A percentile compares a stretch with the other conserved stretches of the same genome.
Evolutionary conservation across 64 coral and sea anemone species (phyloP).

Genomic region (Montipora capricornis): DNA sequence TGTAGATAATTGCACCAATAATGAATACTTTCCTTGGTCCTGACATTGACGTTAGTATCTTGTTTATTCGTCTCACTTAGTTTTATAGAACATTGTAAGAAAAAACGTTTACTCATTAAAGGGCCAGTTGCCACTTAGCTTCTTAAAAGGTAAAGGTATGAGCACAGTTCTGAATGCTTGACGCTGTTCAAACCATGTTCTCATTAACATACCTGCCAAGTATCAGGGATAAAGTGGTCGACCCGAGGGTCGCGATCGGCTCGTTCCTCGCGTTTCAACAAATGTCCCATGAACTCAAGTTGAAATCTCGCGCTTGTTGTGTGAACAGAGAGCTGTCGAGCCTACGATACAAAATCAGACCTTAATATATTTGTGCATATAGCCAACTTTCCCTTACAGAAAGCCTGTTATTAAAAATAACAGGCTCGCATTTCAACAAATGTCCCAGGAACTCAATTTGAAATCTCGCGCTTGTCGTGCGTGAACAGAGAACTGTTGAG

Average conservation of each 20-base stretch:
- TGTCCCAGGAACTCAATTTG: conserved; percentile 78
- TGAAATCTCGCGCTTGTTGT: conserved; percentile 80
- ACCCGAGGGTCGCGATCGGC: conserved; percentile 71
- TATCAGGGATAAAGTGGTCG: conserved; percentile 84
- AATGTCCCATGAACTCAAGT: conserved; percentile 74
- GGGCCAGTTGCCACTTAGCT: too few species aligned
- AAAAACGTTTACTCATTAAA: too few species aligned
- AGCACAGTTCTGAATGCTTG: too few species aligned
- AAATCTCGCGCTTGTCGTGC: conserved; percentile 70
- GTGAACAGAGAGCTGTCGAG: conserved; percentile 15
- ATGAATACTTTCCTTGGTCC: too few species aligned
- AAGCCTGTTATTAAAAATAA: neutral
- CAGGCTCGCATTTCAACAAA: conserved; percentile 57
- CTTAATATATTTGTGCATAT: too few species aligned
- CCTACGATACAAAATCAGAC: neutral
- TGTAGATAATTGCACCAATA: too few species aligned
- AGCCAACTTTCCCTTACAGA: neutral
- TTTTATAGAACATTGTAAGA: too few species aligned
- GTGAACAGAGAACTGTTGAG: conserved; percentile 11
- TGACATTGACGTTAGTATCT: too few species aligned
- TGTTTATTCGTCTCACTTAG: too few species aligned
- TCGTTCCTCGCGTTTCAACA: conserved; percentile 67
- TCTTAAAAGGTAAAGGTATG: too few species aligned
- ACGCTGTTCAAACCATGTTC: too few species aligned
- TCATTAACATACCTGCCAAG: conserved; percentile 68